Evolutionary conservation across 2,888 invertebrate species (phyloP), one percentile per base, ranked within the genome.

Genomic region (Scrobipalpa atriplicella): DNA sequence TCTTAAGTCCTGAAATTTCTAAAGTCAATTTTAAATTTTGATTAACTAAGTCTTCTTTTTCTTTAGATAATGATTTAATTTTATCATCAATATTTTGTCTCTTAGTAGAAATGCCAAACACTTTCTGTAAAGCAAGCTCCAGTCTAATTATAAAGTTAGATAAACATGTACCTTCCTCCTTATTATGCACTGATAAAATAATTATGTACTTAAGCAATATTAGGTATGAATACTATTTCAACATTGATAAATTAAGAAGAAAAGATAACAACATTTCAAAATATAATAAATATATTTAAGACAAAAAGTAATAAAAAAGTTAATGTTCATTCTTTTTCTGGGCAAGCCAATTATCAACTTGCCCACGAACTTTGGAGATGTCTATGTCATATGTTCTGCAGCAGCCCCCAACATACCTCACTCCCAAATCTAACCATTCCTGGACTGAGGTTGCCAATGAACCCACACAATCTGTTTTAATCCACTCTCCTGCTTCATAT

Each of bases 391-490:
- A 95, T 0, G 97, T 96, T 73, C 98, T 93, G 86, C 99, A 99
- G 80, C 99, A 99, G 0, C 99, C 98, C 16, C 99, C 98, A 62
- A 99, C 93, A 80, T 95, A 97, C 68, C 93, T 94, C 0, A 97
- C 96, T 0, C 98, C 98, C 9, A 95, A 80, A 67, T 95, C 93
- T 29, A 97, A 81, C 98, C 98, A 99, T 69, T 95, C 94, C 0
- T 94, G 89, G 0, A 98, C 94, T 83, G 95, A 96, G 3, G 90
- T 93, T 60, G 94, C 94, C 0, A 97, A 88, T 1, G 95, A 93
- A 64, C 94, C 93, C 11, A 58, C 16, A 80, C 94, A 94, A 72
- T 94, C 43, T 19, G 54, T 41, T 19, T 6, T 29, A 10, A 95
- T 95, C 43, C 94, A 91, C 96, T 96, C 96, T 88, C 95, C 87